These are phyloP conservation scores for Cardinalis cardinalis DNA, from an alignment of 2,113 vertebrate species.

Conservation along the genomic window DNA sequence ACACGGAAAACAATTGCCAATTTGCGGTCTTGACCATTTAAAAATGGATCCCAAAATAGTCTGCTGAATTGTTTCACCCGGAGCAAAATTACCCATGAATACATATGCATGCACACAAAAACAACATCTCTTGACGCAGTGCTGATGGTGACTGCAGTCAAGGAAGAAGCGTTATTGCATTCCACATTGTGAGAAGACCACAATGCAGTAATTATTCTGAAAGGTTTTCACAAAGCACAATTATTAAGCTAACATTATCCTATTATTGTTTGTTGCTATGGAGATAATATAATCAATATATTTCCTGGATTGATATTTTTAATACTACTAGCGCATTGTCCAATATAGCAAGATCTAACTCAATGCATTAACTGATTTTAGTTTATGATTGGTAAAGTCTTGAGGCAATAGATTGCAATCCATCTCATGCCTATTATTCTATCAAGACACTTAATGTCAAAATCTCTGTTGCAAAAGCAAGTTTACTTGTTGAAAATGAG, in stretches of 20 bases:
- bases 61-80: conserved; percentile 44
- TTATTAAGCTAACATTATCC: conserved; percentile 61
- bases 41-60: conserved; percentile 57
- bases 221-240: conserved; percentile 56
- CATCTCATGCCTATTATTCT: conserved; percentile 49
- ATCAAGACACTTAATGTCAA: conserved; percentile 51
- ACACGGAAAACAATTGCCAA: conserved; percentile 29
- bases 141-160: conserved; percentile 55
- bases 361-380: conserved; percentile 55
- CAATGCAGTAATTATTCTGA: conserved; percentile 59
- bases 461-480: conserved; percentile 45
- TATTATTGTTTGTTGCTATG: conserved; percentile 65
- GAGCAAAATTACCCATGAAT: conserved; percentile 54
- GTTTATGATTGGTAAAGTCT: conserved; percentile 62
- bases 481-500: conserved; percentile 29
- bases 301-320: conserved; percentile 62
- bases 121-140: conserved; percentile 47
- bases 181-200: conserved; percentile 44
- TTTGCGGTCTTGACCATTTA: conserved; percentile 52
- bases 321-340: conserved; percentile 42
- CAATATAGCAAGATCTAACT: conserved; percentile 44
- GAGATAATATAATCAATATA: conserved; percentile 66
- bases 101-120: conserved; percentile 53
- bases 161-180: conserved; percentile 47
- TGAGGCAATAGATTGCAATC: conserved; percentile 56